These are phyloP conservation scores for Urocynchramus pylzowi DNA, from an alignment of 2,113 vertebrate genomes.

Conservation along the genomic window DNA sequence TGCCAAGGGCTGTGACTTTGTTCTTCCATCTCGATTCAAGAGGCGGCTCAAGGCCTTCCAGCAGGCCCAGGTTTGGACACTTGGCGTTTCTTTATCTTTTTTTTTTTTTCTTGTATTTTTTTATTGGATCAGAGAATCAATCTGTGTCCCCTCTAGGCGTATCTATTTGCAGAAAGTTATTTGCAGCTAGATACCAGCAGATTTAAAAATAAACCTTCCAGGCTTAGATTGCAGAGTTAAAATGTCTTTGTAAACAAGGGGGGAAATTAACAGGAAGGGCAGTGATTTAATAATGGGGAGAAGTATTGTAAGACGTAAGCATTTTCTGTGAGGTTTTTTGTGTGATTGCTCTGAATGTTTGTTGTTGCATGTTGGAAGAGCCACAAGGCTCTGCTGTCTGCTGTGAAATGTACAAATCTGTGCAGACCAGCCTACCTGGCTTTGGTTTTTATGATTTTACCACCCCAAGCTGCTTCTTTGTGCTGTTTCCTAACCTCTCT, in stretches of 20 bases:
- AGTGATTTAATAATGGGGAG: conserved; percentile 33
- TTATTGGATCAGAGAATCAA: conserved; percentile 70
- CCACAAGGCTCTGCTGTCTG: background rate
- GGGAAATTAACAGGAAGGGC: conserved; percentile 38
- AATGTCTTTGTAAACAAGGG: conserved; percentile 77
- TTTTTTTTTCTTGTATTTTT: conserved; percentile 56
- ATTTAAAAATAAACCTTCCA: conserved; percentile 90
- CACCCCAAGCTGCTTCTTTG: background rate
- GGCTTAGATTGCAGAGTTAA: conserved; percentile 87
- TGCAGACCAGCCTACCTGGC: background rate
- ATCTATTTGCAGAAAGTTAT: conserved; percentile 84
- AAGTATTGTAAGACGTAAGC: background rate
- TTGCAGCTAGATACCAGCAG: conserved; percentile 85
- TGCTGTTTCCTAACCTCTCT: background rate
- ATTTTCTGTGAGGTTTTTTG: background rate
- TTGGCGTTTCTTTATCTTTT: conserved; percentile 57
- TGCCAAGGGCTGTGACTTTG: conserved; percentile 96
- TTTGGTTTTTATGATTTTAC: background rate
- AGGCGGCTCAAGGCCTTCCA: conserved; percentile 97
- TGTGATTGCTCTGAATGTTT: background rate
- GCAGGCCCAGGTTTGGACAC: conserved; percentile 90
- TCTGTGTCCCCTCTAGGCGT: conserved; percentile 63
- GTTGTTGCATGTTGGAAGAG: background rate
- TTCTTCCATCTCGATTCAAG: conserved; percentile 97
- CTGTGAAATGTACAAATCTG: background rate